Evolutionary conservation across 2,113 vertebrate genomes (phyloP).

Genomic region (Seriola dumerili): DNA sequence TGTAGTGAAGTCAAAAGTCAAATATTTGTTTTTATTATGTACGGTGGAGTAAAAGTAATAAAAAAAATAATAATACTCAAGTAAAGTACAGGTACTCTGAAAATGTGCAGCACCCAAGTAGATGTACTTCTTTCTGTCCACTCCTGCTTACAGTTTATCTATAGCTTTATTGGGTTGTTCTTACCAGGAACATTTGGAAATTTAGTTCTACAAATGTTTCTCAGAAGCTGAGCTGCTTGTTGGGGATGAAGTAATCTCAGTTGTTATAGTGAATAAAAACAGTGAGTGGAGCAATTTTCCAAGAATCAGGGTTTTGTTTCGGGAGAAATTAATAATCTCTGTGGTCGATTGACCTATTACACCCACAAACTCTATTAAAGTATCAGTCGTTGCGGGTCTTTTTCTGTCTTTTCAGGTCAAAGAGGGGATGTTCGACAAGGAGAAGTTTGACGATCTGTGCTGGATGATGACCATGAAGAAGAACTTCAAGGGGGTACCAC

Average conservation of each 20-base stretch:
- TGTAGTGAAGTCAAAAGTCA: too few species aligned
- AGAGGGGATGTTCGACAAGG: constrained; percentile 86
- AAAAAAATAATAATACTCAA: too few species aligned
- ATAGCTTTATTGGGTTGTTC: neutral
- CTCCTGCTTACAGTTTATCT: too few species aligned
- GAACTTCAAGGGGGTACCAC: constrained; percentile 74
- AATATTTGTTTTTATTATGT: too few species aligned
- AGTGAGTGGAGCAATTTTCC: neutral
- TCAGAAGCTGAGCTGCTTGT: neutral
- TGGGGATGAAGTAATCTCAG: neutral
- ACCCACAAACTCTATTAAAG: too few species aligned
- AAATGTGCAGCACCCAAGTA: too few species aligned
- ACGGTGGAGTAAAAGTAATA: too few species aligned
- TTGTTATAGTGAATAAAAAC: neutral
- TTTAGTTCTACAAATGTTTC: neutral
- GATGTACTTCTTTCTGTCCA: too few species aligned
- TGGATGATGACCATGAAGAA: constrained; percentile 88
- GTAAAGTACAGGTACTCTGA: too few species aligned
- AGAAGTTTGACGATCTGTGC: constrained; percentile 87
- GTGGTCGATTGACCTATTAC: neutral
- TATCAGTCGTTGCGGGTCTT: neutral
- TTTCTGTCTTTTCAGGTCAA: constrained; percentile 77
- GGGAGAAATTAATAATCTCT: neutral
- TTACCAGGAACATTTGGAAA: neutral
- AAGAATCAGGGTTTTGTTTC: neutral